phyloP scores from a whole-genome alignment of 2,888 invertebrate genomes.

The Artemia sinica region DNA sequence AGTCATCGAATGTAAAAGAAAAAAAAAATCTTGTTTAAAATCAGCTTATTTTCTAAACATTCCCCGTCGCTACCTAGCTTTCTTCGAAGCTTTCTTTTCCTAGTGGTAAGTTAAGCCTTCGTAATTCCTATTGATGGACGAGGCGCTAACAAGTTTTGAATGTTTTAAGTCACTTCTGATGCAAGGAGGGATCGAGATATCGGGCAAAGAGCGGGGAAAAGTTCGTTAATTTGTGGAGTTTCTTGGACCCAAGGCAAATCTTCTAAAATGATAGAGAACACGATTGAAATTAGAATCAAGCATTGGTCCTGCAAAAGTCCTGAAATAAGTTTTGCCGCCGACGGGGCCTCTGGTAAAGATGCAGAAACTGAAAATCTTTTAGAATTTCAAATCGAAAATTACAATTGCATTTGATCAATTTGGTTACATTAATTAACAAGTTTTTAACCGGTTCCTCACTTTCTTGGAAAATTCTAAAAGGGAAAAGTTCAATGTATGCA shows the following conservation, averaged over 20 bases:
- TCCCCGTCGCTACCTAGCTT: background rate
- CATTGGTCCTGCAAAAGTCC: conserved; percentile 4
- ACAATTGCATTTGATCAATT: conserved; percentile 14
- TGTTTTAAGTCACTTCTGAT: conserved; percentile 4
- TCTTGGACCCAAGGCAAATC: conserved; percentile 5
- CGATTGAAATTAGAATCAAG: conserved; percentile 3
- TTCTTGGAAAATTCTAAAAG: conserved; percentile 3
- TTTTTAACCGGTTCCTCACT: conserved; percentile 14
- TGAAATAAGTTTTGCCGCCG: conserved; percentile 12
- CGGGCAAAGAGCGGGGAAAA: conserved; percentile 8
- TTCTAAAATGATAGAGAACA: conserved; percentile 5
- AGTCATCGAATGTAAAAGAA: too few relatives aligned
- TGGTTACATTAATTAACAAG: conserved; percentile 14
- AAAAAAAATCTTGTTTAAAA: too few relatives aligned
- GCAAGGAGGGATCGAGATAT: background rate
- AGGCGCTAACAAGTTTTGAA: conserved; percentile 11
- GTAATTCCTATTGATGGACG: conserved; percentile 2
- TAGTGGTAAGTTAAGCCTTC: background rate
- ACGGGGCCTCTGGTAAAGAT: background rate
- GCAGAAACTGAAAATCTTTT: background rate
- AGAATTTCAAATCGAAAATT: conserved; percentile 7
- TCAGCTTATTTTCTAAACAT: background rate
- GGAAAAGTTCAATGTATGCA: conserved; percentile 3
- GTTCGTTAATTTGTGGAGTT: conserved; percentile 9
- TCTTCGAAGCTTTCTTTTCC: background rate